These are phyloP conservation scores for Cynocephalus volans DNA, from an alignment of 2,113 vertebrate species.

Conservation along the genomic window DNA sequence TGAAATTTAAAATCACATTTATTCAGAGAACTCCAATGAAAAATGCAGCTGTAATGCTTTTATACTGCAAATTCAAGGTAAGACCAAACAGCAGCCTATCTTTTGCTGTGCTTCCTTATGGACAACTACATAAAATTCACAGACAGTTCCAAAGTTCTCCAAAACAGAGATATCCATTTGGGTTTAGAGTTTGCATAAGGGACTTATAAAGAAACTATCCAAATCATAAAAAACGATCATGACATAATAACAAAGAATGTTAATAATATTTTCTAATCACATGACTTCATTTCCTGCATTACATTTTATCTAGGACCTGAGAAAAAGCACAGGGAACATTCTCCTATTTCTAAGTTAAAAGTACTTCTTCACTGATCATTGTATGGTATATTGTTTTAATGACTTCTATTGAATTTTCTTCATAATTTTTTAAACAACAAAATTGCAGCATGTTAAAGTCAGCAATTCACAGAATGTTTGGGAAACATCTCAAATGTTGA, in stretches of 20 bases:
- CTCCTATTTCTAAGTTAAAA: constrained; percentile 63
- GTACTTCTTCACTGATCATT: constrained; percentile 28
- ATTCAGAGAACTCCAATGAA: constrained; percentile 82
- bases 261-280: constrained; percentile 78
- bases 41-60: constrained; percentile 84
- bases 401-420: constrained; percentile 54
- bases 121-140: constrained; percentile 82
- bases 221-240: constrained; percentile 61
- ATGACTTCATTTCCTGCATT: constrained; percentile 79
- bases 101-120: constrained; percentile 77
- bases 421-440: constrained; percentile 66
- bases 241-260: constrained; percentile 68
- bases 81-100: constrained; percentile 64
- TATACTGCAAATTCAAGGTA: constrained; percentile 74
- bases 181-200: constrained; percentile 62
- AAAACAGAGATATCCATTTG: constrained; percentile 67
- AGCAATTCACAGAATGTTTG: constrained; percentile 68
- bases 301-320: constrained; percentile 59
- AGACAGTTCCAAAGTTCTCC: constrained; percentile 75
- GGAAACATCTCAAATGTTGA: constrained; percentile 71
- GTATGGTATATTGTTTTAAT: constrained; percentile 40
- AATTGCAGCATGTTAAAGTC: constrained; percentile 68
- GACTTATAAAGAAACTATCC: constrained; percentile 67
- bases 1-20: constrained; percentile 86
- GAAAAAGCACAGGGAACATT: constrained; percentile 49